These are phyloP conservation scores for Xylocampa areola DNA, from an alignment of 2,888 invertebrate species.

Conservation along the genomic window DNA sequence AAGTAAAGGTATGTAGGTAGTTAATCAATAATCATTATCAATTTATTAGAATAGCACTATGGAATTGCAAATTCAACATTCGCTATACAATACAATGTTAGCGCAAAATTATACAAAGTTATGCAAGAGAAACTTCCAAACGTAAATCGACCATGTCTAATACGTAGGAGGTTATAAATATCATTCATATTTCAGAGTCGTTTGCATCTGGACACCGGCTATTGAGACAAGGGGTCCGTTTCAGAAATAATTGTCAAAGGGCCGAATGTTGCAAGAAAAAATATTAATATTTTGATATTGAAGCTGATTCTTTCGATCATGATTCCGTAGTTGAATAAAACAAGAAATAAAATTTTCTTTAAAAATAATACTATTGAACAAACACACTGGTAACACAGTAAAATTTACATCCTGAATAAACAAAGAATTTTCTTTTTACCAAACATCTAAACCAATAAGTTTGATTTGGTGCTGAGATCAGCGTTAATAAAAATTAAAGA, in stretches of 20 bases:
- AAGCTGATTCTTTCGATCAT: background rate
- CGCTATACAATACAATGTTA: background rate
- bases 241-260: conserved; percentile 79
- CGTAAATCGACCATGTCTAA: conserved; percentile 67
- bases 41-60: too few relatives aligned
- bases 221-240: conserved; percentile 78
- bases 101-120: conserved; percentile 6
- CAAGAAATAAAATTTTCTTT: background rate
- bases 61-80: background rate
- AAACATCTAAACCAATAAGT: conserved; percentile 10
- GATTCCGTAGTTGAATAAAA: background rate
- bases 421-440: background rate
- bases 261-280: conserved; percentile 56
- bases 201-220: conserved; percentile 87
- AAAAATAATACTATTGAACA: background rate
- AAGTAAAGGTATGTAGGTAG: too few relatives aligned
- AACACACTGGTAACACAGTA: too few relatives aligned
- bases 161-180: conserved; percentile 82
- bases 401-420: too few relatives aligned
- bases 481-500: conserved; percentile 62
- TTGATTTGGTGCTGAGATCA: conserved; percentile 55
- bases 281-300: conserved; percentile 18
- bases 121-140: conserved; percentile 53
- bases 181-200: conserved; percentile 89
- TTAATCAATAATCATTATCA: too few relatives aligned